Evolutionary conservation across 2,888 invertebrate genomes (phyloP).

Genomic region (Meteorus colon): DNA sequence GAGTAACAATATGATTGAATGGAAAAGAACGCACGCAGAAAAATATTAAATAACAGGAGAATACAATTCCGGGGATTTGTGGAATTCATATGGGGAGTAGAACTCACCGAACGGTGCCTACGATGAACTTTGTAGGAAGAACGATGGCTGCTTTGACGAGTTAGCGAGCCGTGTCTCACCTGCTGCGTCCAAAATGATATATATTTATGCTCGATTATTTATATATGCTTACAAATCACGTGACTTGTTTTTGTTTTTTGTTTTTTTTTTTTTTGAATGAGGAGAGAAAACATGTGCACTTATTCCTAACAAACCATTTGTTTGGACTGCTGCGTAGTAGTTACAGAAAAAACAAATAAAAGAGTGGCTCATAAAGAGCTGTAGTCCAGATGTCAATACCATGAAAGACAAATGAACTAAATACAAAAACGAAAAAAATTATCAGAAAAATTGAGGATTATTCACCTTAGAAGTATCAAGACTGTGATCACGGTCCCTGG

Average conservation of each 20-base stretch:
- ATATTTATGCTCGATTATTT: slow-evolving; percentile 51
- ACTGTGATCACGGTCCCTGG: slow-evolving; percentile 72
- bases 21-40: slow-evolving; percentile 31
- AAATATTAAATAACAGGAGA: slow-evolving; percentile 13
- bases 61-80: slow-evolving; percentile 1
- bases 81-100: slow-evolving; percentile 37
- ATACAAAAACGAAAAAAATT: background rate
- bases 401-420: background rate
- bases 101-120: slow-evolving; percentile 82
- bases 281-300: background rate
- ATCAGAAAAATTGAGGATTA: background rate
- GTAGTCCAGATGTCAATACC: background rate
- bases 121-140: slow-evolving; percentile 80
- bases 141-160: slow-evolving; percentile 78
- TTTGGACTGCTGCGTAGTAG: slow-evolving; percentile 10
- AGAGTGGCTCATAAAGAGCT: background rate
- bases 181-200: slow-evolving; percentile 74
- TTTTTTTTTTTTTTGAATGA: background rate
- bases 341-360: background rate
- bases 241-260: background rate
- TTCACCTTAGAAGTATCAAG: slow-evolving; percentile 71
- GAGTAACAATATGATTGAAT: slow-evolving; percentile 22
- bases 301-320: slow-evolving; percentile 9
- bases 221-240: slow-evolving; percentile 18
- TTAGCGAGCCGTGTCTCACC: slow-evolving; percentile 84